Conservation (phyloP, 2,797 vertebrate genomes). For the Botia almorhae region DNA sequence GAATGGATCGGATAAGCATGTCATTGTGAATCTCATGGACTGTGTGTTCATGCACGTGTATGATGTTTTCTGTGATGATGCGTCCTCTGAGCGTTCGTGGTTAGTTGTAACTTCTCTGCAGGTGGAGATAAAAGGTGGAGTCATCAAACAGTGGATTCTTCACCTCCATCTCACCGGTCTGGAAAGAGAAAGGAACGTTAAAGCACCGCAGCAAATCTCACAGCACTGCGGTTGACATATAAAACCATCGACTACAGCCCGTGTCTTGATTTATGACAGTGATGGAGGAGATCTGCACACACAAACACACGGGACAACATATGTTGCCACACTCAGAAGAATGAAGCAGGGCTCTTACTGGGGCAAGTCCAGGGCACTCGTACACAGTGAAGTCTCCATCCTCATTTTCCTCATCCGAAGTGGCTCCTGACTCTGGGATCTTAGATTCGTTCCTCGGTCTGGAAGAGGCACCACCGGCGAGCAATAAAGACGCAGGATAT, state of each 20-base stretch:
- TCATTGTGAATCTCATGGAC: background rate
- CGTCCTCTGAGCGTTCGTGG: slow-evolving; percentile 29
- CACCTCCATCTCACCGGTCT: slow-evolving; percentile 98
- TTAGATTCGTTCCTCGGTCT: slow-evolving; percentile 88
- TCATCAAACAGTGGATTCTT: slow-evolving; percentile 94
- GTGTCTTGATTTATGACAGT: background rate
- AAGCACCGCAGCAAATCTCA: background rate
- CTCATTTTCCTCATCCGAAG: slow-evolving; percentile 92
- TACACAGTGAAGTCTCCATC: slow-evolving; percentile 97
- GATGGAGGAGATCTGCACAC: background rate
- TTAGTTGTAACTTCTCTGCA: slow-evolving; percentile 79
- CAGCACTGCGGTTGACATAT: slow-evolving; percentile 19
- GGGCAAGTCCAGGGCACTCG: slow-evolving; percentile 93
- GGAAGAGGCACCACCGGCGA: background rate
- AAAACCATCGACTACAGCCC: slow-evolving; percentile 23
- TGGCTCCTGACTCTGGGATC: slow-evolving; percentile 81
- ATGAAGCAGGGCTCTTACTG: slow-evolving; percentile 75
- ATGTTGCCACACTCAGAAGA: background rate
- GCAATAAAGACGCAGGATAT: background rate
- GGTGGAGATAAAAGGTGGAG: slow-evolving; percentile 82
- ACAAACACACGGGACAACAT: background rate
- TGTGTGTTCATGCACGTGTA: slow-evolving; percentile 1
- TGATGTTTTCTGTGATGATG: slow-evolving; percentile 41
- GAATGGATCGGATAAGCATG: slow-evolving; percentile 18
- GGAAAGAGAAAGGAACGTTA: slow-evolving; percentile 19